phyloP scores from a whole-genome alignment of 2,888 invertebrate genomes.

The Limnephilus rhombicus region DNA sequence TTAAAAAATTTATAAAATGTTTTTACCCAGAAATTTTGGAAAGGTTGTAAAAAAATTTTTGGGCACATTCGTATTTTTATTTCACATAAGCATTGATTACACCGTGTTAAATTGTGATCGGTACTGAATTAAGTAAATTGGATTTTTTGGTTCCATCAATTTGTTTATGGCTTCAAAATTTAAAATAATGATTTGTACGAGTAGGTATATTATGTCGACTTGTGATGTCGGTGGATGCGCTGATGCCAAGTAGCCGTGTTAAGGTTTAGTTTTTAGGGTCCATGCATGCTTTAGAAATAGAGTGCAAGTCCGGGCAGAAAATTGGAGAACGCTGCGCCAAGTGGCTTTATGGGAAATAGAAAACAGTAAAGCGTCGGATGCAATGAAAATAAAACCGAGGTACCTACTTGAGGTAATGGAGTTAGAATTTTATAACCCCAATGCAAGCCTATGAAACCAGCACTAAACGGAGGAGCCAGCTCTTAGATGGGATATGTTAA shows the following conservation, averaged over 20 bases:
- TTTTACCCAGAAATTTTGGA: too few relatives aligned
- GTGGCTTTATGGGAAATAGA: constrained; percentile 1
- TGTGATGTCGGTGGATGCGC: background rate
- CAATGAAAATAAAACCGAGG: background rate
- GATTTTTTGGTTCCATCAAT: too few relatives aligned
- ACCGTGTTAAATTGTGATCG: too few relatives aligned
- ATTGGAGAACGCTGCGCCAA: background rate
- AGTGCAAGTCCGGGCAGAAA: background rate
- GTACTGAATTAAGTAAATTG: too few relatives aligned
- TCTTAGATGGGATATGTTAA: background rate
- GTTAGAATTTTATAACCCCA: background rate
- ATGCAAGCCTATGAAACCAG: background rate
- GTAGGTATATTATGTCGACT: background rate
- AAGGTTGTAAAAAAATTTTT: too few relatives aligned
- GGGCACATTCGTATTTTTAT: too few relatives aligned
- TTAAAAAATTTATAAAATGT: too few relatives aligned
- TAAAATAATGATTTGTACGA: too few relatives aligned
- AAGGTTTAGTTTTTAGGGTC: background rate
- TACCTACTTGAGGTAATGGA: background rate
- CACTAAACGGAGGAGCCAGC: background rate
- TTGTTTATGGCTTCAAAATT: too few relatives aligned
- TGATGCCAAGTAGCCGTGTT: background rate
- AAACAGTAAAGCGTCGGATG: background rate
- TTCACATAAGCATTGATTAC: too few relatives aligned
- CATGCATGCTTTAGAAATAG: background rate